phyloP scores from a whole-genome alignment of 2,888 invertebrate species.

The Gerris lacustris region DNA sequence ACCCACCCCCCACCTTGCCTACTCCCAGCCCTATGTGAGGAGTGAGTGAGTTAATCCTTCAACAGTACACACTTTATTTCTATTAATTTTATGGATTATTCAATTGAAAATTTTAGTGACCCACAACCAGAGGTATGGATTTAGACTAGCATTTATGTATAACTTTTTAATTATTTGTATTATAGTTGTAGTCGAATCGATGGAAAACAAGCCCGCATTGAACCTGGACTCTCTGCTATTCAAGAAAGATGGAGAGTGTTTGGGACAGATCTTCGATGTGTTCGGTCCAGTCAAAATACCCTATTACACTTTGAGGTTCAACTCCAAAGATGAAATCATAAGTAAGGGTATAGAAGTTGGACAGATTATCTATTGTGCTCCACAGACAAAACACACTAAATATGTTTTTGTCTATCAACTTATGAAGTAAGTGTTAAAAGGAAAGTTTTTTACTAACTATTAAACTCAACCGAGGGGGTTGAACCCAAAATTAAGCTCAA shows the following conservation, averaged over 20 bases:
- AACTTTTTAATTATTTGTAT: constrained; percentile 23
- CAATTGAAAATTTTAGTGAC: too few species aligned
- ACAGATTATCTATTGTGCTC: constrained; percentile 69
- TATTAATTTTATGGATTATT: too few species aligned
- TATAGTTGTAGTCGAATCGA: constrained; percentile 62
- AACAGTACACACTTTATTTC: too few species aligned
- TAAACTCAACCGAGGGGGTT: not conserved
- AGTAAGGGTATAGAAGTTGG: constrained; percentile 54
- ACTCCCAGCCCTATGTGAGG: too few species aligned
- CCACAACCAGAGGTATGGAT: too few species aligned
- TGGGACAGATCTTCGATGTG: constrained; percentile 80
- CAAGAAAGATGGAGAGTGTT: constrained; percentile 59
- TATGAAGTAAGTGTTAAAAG: constrained; percentile 45
- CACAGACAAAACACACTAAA: constrained; percentile 58
- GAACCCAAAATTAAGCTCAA: too few species aligned
- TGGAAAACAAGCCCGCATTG: constrained; percentile 60
- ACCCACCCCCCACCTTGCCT: too few species aligned
- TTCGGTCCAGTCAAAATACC: constrained; percentile 78
- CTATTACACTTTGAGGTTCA: constrained; percentile 82
- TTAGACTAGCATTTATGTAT: too few species aligned
- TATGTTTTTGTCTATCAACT: constrained; percentile 63
- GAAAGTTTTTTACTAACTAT: constrained; percentile 4
- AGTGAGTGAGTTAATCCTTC: too few species aligned
- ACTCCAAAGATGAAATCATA: constrained; percentile 60
- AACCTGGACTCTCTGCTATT: constrained; percentile 82